Evolutionary conservation across 2,888 invertebrate genomes (phyloP).

Genomic region (Conistra vaccinii): DNA sequence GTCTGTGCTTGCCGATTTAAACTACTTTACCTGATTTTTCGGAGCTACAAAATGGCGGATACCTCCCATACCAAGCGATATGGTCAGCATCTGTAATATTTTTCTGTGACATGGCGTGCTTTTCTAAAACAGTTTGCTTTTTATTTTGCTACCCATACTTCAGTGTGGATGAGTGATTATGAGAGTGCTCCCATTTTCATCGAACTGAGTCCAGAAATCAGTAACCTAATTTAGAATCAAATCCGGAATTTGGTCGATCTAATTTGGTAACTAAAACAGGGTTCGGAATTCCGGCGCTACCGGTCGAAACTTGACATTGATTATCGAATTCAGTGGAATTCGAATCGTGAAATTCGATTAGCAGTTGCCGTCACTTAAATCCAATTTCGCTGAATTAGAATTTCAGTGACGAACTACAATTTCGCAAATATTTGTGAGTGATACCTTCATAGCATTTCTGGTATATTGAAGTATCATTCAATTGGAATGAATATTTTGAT

Average conservation of each 20-base stretch:
- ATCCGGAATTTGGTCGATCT: background rate
- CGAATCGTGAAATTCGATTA: slow-evolving; percentile 24
- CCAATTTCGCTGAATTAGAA: slow-evolving; percentile 11
- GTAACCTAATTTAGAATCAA: slow-evolving; percentile 15
- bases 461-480: background rate
- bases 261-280: slow-evolving; percentile 22
- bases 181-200: slow-evolving; percentile 65
- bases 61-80: background rate
- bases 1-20: background rate
- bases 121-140: slow-evolving; percentile 59
- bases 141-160: slow-evolving; percentile 61
- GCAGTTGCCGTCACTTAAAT: slow-evolving; percentile 12
- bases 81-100: background rate
- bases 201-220: background rate
- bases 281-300: slow-evolving; percentile 5
- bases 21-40: background rate
- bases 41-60: slow-evolving; percentile 28
- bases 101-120: slow-evolving; percentile 55
- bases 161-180: slow-evolving; percentile 75
- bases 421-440: slow-evolving; percentile 22
- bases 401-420: background rate
- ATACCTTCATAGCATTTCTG: background rate
- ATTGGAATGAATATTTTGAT: no score
- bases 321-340: slow-evolving; percentile 34
- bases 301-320: slow-evolving; percentile 5